Evolutionary conservation across 30 jellyfish, hydroid and myxozoan species (phyloP).

Genomic region (Aurelia coerulea): DNA sequence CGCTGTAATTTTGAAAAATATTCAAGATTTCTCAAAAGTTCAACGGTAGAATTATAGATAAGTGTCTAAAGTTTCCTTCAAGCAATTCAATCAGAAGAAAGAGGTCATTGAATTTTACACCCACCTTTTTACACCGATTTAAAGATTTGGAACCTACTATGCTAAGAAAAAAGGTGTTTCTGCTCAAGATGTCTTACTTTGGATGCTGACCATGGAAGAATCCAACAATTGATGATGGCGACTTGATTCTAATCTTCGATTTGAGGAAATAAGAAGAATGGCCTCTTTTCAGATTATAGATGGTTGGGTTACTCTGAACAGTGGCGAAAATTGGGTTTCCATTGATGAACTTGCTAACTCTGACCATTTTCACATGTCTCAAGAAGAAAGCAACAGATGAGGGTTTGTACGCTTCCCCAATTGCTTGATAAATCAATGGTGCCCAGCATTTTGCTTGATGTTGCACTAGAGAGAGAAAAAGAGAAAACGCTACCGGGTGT

Average conservation of each 20-base stretch:
- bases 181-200: background rate
- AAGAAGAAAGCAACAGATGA: slow-evolving; percentile 54
- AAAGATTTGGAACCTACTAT: no score
- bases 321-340: background rate
- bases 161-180: background rate
- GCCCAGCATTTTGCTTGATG: no score
- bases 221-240: background rate
- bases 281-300: background rate
- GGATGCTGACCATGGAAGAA: slow-evolving; percentile 54
- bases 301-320: no score
- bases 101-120: no score
- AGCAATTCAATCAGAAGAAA: no score
- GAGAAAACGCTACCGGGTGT: no score
- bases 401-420: slow-evolving; percentile 47
- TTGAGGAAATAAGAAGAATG: background rate
- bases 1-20: no score
- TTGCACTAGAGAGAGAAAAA: no score
- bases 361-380: slow-evolving; percentile 35
- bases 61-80: no score
- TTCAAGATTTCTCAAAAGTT: no score
- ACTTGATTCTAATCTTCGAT: slow-evolving; percentile 3
- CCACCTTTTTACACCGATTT: no score
- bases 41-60: no score
- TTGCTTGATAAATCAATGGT: slow-evolving; percentile 42
- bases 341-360: background rate